Evolutionary conservation across 2,797 vertebrate genomes (phyloP).

Genomic region (Lepidocolaptes lacrymiger): DNA sequence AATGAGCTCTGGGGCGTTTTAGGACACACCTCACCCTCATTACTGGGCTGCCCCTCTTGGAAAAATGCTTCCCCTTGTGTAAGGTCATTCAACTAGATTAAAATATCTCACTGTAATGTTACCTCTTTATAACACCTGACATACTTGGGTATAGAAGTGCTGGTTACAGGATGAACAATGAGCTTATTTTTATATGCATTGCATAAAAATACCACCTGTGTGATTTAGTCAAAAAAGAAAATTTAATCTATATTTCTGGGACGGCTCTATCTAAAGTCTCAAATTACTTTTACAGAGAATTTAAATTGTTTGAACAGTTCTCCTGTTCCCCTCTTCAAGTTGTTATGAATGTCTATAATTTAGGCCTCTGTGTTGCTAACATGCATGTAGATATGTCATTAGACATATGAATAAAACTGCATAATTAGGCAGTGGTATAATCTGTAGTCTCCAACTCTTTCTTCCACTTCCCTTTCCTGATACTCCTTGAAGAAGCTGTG

Average conservation of each 20-base stretch:
- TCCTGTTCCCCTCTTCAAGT: background rate
- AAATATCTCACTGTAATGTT: slow-evolving; percentile 42
- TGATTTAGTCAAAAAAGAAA: slow-evolving; percentile 21
- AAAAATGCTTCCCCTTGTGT: slow-evolving; percentile 45
- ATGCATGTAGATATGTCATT: background rate
- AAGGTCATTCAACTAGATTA: slow-evolving; percentile 65
- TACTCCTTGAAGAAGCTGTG: background rate
- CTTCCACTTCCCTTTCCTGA: slow-evolving; percentile 1
- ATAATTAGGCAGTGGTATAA: slow-evolving; percentile 34
- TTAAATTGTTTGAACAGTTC: slow-evolving; percentile 9
- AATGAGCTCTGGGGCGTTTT: slow-evolving; percentile 60
- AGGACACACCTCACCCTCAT: slow-evolving; percentile 62
- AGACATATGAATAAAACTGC: slow-evolving; percentile 38
- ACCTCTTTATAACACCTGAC: slow-evolving; percentile 35
- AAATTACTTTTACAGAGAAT: slow-evolving; percentile 15
- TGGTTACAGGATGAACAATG: slow-evolving; percentile 8
- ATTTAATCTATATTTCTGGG: background rate
- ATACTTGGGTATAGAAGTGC: background rate
- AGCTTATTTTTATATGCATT: background rate
- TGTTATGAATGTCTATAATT: slow-evolving; percentile 31
- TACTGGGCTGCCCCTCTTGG: slow-evolving; percentile 41
- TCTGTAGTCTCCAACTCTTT: slow-evolving; percentile 38
- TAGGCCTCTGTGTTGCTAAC: background rate
- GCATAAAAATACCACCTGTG: background rate
- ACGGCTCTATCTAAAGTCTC: background rate